phyloP scores from a whole-genome alignment of 2,113 vertebrate genomes.

The Genyomyrus donnyi region DNA sequence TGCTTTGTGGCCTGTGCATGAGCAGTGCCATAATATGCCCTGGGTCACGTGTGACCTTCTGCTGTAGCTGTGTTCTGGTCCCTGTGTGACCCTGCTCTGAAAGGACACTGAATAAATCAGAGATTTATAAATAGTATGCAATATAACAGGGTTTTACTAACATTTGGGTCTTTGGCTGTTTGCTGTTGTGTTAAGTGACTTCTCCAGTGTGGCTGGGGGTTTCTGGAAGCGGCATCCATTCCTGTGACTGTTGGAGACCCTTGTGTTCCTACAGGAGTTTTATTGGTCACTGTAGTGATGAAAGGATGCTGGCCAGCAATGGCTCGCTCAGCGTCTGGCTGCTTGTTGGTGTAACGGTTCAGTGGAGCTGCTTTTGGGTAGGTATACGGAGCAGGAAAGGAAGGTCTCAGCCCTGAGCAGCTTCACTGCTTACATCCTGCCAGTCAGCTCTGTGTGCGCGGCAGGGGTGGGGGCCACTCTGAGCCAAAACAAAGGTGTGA shows the following conservation, averaged over 20 bases:
- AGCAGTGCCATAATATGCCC: background rate
- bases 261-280: background rate
- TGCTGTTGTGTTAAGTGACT: background rate
- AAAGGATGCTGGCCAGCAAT: background rate
- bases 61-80: background rate
- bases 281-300: background rate
- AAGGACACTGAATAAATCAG: background rate
- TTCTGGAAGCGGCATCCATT: background rate
- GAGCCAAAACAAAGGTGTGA: background rate
- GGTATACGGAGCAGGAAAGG: background rate
- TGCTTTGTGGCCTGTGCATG: background rate
- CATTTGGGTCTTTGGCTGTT: background rate
- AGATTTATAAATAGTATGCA: background rate
- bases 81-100: background rate
- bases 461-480: background rate
- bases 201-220: background rate
- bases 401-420: background rate
- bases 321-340: background rate
- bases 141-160: background rate
- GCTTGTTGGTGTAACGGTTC: background rate
- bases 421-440: conserved; percentile 30
- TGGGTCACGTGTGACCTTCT: background rate
- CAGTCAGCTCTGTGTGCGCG: conserved; percentile 20
- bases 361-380: background rate
- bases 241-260: background rate